phyloP scores from a whole-genome alignment of 2,113 vertebrate genomes.

The Cololabis saira region DNA sequence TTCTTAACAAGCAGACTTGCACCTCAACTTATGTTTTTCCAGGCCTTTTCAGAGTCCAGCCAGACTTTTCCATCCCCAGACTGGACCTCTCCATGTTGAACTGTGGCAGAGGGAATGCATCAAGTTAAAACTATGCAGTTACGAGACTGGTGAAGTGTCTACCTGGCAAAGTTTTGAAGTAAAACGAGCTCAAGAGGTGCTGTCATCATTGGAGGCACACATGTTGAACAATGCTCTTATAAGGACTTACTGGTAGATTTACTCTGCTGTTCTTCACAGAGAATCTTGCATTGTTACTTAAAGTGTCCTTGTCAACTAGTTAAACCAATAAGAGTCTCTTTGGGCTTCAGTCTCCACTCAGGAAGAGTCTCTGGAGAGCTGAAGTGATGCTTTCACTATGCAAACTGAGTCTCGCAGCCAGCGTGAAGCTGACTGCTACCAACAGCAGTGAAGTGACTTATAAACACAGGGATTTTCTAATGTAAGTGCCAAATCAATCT shows the following conservation, averaged over 20 bases:
- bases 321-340: slow-evolving; percentile 24
- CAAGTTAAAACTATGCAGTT: slow-evolving; percentile 11
- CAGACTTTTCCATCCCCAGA: not conserved
- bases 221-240: too few species aligned
- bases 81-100: slow-evolving; percentile 19
- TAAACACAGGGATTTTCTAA: slow-evolving; percentile 20
- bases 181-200: slow-evolving; percentile 3
- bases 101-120: slow-evolving; percentile 1
- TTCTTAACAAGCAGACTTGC: not conserved
- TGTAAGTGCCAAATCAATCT: slow-evolving; percentile 26
- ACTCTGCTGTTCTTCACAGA: not conserved
- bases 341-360: slow-evolving; percentile 35
- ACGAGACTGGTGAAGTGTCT: not conserved
- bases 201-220: not conserved
- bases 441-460: slow-evolving; percentile 28
- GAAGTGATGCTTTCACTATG: slow-evolving; percentile 42
- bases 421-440: slow-evolving; percentile 26
- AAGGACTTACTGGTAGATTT: too few species aligned
- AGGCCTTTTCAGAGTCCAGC: not conserved
- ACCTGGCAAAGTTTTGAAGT: not conserved
- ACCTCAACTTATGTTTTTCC: slow-evolving; percentile 1
- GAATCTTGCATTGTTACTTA: not conserved
- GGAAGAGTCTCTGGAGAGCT: too few species aligned
- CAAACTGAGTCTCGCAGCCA: slow-evolving; percentile 29
- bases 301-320: not conserved